Evolutionary conservation across 1,140 invertebrate genomes (phyloP).

Genomic region (Neodiprion lecontei): DNA sequence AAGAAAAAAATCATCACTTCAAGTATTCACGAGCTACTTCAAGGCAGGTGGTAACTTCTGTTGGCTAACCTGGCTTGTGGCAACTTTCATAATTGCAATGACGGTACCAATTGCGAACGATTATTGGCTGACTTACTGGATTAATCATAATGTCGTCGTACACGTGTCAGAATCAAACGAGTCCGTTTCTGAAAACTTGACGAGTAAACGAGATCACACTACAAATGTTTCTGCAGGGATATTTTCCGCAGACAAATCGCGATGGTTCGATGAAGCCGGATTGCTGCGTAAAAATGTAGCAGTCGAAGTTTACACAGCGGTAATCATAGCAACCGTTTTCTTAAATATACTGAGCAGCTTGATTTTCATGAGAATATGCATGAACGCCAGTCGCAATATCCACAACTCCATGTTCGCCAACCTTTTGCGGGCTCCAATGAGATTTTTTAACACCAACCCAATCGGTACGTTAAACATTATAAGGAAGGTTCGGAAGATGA

Average conservation of each 20-base stretch:
- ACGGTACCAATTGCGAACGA: constrained; percentile 59
- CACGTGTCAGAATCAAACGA: constrained; percentile 30
- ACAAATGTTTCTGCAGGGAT: too few species aligned
- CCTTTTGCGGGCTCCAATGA: constrained; percentile 66
- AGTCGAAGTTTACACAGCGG: background rate
- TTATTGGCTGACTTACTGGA: constrained; percentile 65
- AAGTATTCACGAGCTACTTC: constrained; percentile 58
- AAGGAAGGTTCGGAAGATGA: constrained; percentile 64
- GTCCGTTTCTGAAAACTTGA: constrained; percentile 35
- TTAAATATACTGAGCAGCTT: constrained; percentile 50
- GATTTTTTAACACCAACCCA: constrained; percentile 68
- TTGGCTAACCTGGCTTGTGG: constrained; percentile 52
- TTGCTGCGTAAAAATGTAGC: constrained; percentile 25
- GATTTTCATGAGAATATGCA: constrained; percentile 67
- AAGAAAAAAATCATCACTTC: constrained; percentile 62
- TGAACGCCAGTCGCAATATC: constrained; percentile 68
- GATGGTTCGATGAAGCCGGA: constrained; percentile 17
- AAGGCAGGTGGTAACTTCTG: constrained; percentile 51
- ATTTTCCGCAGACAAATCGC: too few species aligned
- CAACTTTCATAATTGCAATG: constrained; percentile 58
- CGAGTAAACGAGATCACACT: background rate
- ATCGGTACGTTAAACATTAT: constrained; percentile 39
- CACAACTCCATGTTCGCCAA: constrained; percentile 73
- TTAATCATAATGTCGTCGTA: constrained; percentile 6
- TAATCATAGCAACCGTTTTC: constrained; percentile 32